Base-by-base conservation (phyloP, 2,797 vertebrate species). In the Pseudomugil tenellus region DNA sequence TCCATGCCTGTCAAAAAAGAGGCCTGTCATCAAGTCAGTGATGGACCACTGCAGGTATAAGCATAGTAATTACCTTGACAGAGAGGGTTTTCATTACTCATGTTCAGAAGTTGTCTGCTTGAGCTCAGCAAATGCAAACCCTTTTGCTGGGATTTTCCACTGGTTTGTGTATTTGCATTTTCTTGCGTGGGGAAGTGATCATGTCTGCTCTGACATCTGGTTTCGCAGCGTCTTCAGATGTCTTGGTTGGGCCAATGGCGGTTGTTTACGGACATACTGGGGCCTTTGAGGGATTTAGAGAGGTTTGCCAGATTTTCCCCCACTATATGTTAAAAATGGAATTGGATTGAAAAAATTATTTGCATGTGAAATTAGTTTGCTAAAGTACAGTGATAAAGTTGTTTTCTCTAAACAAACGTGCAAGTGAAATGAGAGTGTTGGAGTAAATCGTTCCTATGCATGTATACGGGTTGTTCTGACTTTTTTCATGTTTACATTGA, bases 21-120 rank as follows among this genome's bases (percentile, higher is more conserved):
- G 86, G 69, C 58, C 83, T 91, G 84, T 92, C 80, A 88, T 92
- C 87, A 81, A 70, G 65, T 79, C 80, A 72, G 71, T 66, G 61
- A 82, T 71, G 84, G 72, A 77, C 81, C 81, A 64, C 41, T 81
- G 72, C 76, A 79, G 67, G 80, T 80, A 79, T 57, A 72, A 85
- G 70, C 77, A 72, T 52, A 81, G 84, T 77, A 80, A 91, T 92
- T 91, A 90, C 55, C 66, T 68, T 12, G 39, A 85, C 75, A 58
- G 72, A 67, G 75, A 80, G 73, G 58, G 70, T 82, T 87, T 78
- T 85, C 81, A 87, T 87, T 90, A 80, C 72, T 67, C 55, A 51
- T 55, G 29, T 46, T 70, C 11, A 29, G 37, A 73, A 39, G 68
- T 32, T 64, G 52, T 35, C 52, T 51, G 34, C 57, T 74, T 37